Conservation (phyloP, 2,888 invertebrate genomes). For the Axea sp. region DNA sequence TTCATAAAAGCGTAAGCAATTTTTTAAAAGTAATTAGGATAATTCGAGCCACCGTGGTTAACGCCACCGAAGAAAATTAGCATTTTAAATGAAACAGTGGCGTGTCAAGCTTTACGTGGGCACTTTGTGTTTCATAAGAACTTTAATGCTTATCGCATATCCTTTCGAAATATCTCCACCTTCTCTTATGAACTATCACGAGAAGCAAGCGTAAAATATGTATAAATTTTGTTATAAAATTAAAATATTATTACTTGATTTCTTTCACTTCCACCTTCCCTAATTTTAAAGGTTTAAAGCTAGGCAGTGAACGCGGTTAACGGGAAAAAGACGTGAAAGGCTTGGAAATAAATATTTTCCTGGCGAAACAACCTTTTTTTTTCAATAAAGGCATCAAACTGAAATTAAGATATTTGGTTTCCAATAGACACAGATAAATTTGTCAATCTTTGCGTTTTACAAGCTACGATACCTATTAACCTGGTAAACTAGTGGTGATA, state of each 20-base stretch:
- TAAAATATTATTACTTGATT: slow-evolving; percentile 40
- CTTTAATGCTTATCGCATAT: slow-evolving; percentile 76
- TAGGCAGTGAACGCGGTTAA: too few species aligned
- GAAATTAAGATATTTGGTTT: neutral
- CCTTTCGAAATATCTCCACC: slow-evolving; percentile 64
- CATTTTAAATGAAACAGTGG: slow-evolving; percentile 80
- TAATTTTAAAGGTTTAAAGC: too few species aligned
- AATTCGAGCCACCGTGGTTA: slow-evolving; percentile 77
- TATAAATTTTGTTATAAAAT: slow-evolving; percentile 51
- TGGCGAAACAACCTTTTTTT: too few species aligned
- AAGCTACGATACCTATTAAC: slow-evolving; percentile 31
- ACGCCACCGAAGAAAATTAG: slow-evolving; percentile 77
- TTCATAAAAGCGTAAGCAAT: slow-evolving; percentile 68
- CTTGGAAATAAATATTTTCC: too few species aligned
- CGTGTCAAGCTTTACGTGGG: slow-evolving; percentile 72
- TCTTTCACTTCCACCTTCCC: slow-evolving; percentile 6
- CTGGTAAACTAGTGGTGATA: slow-evolving; percentile 36
- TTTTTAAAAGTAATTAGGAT: slow-evolving; percentile 77
- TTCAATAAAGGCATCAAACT: too few species aligned
- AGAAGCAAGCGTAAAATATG: slow-evolving; percentile 59
- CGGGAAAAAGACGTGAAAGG: too few species aligned
- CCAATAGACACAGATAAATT: slow-evolving; percentile 42
- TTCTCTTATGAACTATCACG: slow-evolving; percentile 64
- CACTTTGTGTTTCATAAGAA: slow-evolving; percentile 77
- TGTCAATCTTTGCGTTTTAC: slow-evolving; percentile 48